Evolutionary conservation across 2,797 vertebrate species (phyloP).

Genomic region (Aldrovandia affinis): DNA sequence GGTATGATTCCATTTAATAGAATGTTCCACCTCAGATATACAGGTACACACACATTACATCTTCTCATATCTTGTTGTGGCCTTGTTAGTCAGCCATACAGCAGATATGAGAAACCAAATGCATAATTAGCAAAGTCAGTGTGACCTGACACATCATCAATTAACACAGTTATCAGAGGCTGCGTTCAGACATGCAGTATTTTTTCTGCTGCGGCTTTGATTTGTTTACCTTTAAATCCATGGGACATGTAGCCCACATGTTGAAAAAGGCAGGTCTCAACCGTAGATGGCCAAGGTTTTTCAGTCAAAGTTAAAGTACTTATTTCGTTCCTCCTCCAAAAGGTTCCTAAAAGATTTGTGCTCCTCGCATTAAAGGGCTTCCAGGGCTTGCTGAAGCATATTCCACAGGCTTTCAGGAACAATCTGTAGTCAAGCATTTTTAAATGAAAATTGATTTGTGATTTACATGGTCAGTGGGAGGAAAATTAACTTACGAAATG

Average conservation of each 20-base stretch:
- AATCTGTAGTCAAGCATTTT: conserved; percentile 93
- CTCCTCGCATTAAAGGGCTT: conserved; percentile 84
- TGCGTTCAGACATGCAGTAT: not conserved
- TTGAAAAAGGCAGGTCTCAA: not conserved
- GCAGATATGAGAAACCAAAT: not conserved
- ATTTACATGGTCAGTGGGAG: conserved; percentile 99
- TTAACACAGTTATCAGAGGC: not conserved
- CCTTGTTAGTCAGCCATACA: conserved; percentile 4
- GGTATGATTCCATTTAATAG: not conserved
- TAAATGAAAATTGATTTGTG: conserved; percentile 99
- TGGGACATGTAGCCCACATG: not conserved
- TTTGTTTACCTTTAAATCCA: not conserved
- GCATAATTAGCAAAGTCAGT: not conserved
- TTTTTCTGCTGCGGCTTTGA: not conserved
- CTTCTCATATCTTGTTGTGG: not conserved
- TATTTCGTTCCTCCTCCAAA: conserved; percentile 42
- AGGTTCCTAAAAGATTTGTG: conserved; percentile 79
- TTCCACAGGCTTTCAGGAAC: conserved; percentile 87
- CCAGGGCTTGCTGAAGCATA: conserved; percentile 79
- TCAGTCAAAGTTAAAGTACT: conserved; percentile 38
- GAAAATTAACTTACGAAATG: conserved; percentile 99
- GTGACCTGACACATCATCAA: not conserved
- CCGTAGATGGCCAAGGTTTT: not conserved
- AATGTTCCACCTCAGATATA: not conserved
- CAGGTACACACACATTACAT: not conserved